Evolutionary conservation across 2,888 invertebrate species (phyloP).

Genomic region (Pherbina coryleti): DNA sequence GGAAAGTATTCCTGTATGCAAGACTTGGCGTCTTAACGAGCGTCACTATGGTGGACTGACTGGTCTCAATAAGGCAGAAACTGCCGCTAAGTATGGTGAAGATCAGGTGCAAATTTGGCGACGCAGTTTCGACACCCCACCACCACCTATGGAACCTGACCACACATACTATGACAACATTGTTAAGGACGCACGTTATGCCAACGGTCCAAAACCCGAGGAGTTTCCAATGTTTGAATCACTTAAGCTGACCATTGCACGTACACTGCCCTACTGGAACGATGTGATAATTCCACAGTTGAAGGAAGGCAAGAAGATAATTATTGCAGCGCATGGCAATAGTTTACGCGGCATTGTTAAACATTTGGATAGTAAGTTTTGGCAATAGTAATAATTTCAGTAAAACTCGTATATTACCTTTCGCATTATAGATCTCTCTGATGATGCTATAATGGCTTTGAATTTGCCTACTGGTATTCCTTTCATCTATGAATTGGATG

Average conservation of each 20-base stretch:
- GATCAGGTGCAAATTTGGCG: constrained; percentile 89
- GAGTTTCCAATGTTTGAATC: constrained; percentile 90
- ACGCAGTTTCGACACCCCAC: constrained; percentile 86
- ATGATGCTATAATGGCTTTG: constrained; percentile 82
- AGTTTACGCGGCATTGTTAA: constrained; percentile 90
- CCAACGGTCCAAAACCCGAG: constrained; percentile 78
- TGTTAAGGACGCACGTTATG: constrained; percentile 83
- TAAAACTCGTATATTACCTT: neutral
- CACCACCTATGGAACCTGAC: constrained; percentile 85
- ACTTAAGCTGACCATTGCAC: constrained; percentile 83
- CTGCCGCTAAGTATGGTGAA: constrained; percentile 89
- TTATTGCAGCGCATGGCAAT: constrained; percentile 91
- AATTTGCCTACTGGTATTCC: constrained; percentile 87
- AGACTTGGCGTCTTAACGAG: constrained; percentile 89
- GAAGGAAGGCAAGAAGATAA: constrained; percentile 83
- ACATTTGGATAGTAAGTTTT: constrained; percentile 81
- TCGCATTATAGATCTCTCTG: constrained; percentile 74
- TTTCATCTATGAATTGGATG: constrained; percentile 84
- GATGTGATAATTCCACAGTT: constrained; percentile 81
- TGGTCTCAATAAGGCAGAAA: constrained; percentile 90
- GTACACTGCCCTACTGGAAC: constrained; percentile 92
- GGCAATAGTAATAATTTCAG: neutral
- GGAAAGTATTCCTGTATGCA: constrained; percentile 76
- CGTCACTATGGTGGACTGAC: constrained; percentile 90
- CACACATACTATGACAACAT: constrained; percentile 84